Evolutionary conservation across 2,113 vertebrate species (phyloP), one percentile per base, ranked within the genome.

Genomic region (Cyrtonyx montezumae): DNA sequence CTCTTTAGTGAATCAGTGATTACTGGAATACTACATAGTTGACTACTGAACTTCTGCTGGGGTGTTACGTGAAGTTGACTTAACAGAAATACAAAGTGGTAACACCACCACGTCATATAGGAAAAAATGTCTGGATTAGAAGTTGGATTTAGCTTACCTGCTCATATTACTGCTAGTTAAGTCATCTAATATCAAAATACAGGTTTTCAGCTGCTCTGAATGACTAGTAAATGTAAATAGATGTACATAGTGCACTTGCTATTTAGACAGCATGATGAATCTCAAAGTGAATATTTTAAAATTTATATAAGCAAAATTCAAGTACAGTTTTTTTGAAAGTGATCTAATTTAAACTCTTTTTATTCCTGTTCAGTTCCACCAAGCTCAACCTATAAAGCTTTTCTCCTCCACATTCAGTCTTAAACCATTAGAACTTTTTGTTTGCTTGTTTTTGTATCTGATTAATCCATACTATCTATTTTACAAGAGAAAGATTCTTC

Each of bases 31-130:
- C 32, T 34, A 62, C 43, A 18, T 3, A 53, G 36, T 16, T 3
- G 1, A 45, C 11, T 9, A 18, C 14, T 19, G 28, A 74, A 25
- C 6, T n/a, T n/a, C n/a, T 0, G 0, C 9, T 36, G 36, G n/a
- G 55, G 36, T 87, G 15, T 12, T 43, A 46, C 46, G 21, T 65
- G 58, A 6, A 21, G 37, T 78, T 68, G 53, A 69, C 16, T 59
- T 62, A 65, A 9, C 36, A 56, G 28, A 85, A 82, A 20, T 40
- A 51, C 13, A 42, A 61, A 36, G 1, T 17, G 30, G 18, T 70
- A 11, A 75, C 70, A 66, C 4, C 45, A 7, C 3, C 40, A 7
- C 28, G 36, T 67, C 34, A 58, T n/a, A 42, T 8, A 5, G 34
- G 55, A 70, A 43, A 84, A 48, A 23, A 34, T 37, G 49, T 13